Evolutionary conservation across 2,888 invertebrate species (phyloP), one percentile per base, ranked within the genome.

Genomic region (Rotaria macrura): DNA sequence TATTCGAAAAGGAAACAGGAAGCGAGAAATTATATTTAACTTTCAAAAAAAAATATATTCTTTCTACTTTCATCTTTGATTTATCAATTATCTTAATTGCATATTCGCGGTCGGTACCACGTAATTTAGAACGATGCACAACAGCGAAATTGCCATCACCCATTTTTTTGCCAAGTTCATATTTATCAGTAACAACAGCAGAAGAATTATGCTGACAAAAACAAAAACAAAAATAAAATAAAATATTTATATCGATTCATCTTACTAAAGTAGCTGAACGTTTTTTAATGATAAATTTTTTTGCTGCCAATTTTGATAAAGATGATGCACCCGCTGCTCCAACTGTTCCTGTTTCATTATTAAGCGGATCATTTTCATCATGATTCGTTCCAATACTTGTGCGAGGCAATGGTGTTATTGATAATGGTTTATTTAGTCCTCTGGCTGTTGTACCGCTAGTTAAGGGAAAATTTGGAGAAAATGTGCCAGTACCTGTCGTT

Each of bases 111-210:
- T 88, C 88, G 14, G 89, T 89, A 29, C 88, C 88, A 85, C 89
- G 89, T 85, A 88, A 87, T 84, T 88, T 89, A 29, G 89, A 89
- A 79, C 89, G 89, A 84, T 89, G 89, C 49, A 91, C 91, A 79
- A 91, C 87, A 20, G 91, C 91, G 88, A 91, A 91, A 87, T 91
- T 91, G 38, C 91, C 91, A 87, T 91, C 91, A n/a, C 91, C 91
- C 34, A 91, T 87, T 43, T 88, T 89, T 84, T 89, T 88, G 6
- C 90, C 89, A 9, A 90, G 87, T 52, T 90, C 90, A 87, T 90
- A 91, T 84, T 88, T 89, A 40, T 88, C 88, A 40, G 88, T 85
- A 12, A 91, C 47, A 23, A 65, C 17, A 65, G 65, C 5, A 0
- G 65, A 65, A 34, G 65, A 65, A 29, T 34, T 65, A 38, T 65